Base-by-base conservation (phyloP, 2,888 invertebrate species). In the Coelinius sp. region DNA sequence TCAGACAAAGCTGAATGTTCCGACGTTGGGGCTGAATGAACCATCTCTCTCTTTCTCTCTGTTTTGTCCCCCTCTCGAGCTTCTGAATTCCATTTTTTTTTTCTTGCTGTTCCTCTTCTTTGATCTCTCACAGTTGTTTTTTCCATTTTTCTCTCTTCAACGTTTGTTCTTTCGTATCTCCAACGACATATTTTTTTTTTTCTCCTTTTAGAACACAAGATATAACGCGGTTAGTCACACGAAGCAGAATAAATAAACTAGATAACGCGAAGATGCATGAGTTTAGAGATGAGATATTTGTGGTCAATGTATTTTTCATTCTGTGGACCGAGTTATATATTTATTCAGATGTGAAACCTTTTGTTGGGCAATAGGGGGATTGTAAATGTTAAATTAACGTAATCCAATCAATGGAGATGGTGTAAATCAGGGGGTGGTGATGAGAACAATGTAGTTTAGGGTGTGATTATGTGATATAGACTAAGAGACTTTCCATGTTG, bases 61-160 rank as follows among this genome's bases (percentile, higher is more conserved):
- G 20, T 6, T 17, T 49, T 14, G 4, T 8, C 27, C 65, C 67
- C 52, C 70, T 69, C 59, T 53, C 35, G 63, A 69, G 68, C 62
- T 38, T 38, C 59, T 22, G 35, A 38, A 46, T 35, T n/a, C 31
- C 59, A 17, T 14, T 8, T 59, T 59, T 59, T 59, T 56, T 56
- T n/a, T 25, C 4, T n/a, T n/a, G n/a, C 27, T 5, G 7, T 12
- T 24, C 25, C n/a, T 25, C 27, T 56, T 27, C 31, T 56, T 4
- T 31, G 8, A 14, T 17, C 59, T 20, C 31, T 17, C 59, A 3
- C 27, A 59, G 10, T 53, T 17, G 31, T 59, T 59, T 59, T 59
- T 53, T n/a, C 22, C 27, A 31, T 20, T 20, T n/a, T 14, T 6
- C 14, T 25, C 35, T 35, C 20, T 31, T 35, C 14, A 59, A 31